Evolutionary conservation across 1,140 invertebrate genomes (phyloP).

Genomic region (Notospermus geniculatus): DNA sequence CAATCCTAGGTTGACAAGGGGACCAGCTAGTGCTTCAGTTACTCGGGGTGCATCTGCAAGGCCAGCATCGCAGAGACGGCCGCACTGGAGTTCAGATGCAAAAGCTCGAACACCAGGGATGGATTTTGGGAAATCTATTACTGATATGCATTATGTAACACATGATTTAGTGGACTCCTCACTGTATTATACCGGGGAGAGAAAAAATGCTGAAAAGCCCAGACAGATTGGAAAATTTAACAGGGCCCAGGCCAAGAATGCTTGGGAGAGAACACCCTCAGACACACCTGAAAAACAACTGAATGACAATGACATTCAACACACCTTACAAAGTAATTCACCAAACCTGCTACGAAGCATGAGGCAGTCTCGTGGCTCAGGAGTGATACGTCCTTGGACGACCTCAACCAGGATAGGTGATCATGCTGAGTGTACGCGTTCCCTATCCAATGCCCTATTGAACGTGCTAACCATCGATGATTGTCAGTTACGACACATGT

Average conservation of each 20-base stretch:
- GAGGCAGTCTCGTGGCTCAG: background rate
- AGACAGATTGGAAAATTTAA: conserved; percentile 15
- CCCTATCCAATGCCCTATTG: conserved; percentile 33
- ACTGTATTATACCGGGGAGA: conserved; percentile 23
- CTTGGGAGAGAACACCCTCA: conserved; percentile 7
- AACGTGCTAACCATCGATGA: conserved; percentile 43
- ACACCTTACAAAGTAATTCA: conserved; percentile 14
- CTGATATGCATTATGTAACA: conserved; percentile 18
- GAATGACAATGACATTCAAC: conserved; percentile 13
- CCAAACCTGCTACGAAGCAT: background rate
- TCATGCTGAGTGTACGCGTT: conserved; percentile 14
- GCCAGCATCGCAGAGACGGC: too few relatives aligned
- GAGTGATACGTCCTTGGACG: conserved; percentile 2
- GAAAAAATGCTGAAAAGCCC: conserved; percentile 18
- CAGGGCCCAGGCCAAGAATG: conserved; percentile 12
- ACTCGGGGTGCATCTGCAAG: too few relatives aligned
- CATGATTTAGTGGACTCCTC: conserved; percentile 25
- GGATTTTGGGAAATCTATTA: too few relatives aligned
- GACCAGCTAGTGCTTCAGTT: too few relatives aligned
- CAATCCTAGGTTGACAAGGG: too few relatives aligned
- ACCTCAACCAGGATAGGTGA: conserved; percentile 13
- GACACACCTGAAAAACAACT: conserved; percentile 6
- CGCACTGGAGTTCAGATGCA: too few relatives aligned
- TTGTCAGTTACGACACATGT: conserved; percentile 26
- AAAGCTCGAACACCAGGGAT: too few relatives aligned